Conservation (phyloP, 1,140 invertebrate species). For the Sycobia sp. region DNA sequence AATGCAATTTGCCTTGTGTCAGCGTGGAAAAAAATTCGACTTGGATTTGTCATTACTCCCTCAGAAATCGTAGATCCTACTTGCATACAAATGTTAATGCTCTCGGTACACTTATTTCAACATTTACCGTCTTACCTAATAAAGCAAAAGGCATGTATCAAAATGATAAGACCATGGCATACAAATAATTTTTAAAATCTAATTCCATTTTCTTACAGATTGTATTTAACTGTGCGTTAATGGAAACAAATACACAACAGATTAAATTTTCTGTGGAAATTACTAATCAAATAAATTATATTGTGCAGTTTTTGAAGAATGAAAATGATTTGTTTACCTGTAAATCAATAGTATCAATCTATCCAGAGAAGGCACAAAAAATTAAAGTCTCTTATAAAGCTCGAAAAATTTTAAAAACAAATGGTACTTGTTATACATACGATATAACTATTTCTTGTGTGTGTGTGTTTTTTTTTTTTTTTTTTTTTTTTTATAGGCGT, state of each 20-base stretch:
- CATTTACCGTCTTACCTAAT: conserved; percentile 49
- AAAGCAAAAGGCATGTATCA: conserved; percentile 37
- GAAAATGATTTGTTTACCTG: conserved; percentile 27
- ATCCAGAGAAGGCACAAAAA: neutral
- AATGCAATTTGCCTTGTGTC: conserved; percentile 51
- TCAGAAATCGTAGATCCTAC: conserved; percentile 48
- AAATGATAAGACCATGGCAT: neutral
- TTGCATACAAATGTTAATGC: conserved; percentile 52
- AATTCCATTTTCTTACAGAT: conserved; percentile 42
- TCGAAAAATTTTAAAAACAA: conserved; percentile 37
- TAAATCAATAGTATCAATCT: conserved; percentile 17
- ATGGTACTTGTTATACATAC: no score
- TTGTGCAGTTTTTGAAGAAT: conserved; percentile 38
- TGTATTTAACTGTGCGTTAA: conserved; percentile 39
- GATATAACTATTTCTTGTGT: no score
- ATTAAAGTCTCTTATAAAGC: conserved; percentile 40
- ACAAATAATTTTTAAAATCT: neutral
- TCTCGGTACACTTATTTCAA: conserved; percentile 52
- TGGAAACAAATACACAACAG: conserved; percentile 25
- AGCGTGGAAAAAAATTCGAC: conserved; percentile 53
- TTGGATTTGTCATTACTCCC: conserved; percentile 52
- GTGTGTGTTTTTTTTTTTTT: no score
- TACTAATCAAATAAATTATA: conserved; percentile 36
- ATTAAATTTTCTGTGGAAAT: conserved; percentile 39
- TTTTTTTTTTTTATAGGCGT: no score